Percentiles rank a stretch among this genome's conserved stretches.
These are phyloP conservation scores for Apostichopus leukothele DNA, from an alignment of 53 echinoderm and acorn worm genomes.

Conservation along the genomic window DNA sequence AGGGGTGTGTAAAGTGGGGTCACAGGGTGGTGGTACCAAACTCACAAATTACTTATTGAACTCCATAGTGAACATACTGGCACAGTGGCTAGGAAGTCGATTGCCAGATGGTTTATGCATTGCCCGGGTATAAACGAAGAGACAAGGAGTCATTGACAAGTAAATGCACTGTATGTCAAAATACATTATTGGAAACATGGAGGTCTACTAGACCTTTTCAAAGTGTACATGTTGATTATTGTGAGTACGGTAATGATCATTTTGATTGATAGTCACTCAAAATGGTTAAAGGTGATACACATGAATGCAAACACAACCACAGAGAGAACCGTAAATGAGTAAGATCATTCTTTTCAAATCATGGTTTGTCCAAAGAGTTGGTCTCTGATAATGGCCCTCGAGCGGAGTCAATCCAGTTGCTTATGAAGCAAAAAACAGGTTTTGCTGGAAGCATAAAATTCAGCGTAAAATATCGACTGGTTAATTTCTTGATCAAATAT, in stretches of 20 bases:
- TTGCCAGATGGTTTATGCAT: slow-evolving; percentile 51
- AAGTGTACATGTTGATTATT: slow-evolving; percentile 20
- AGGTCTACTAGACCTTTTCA: slow-evolving; percentile 45
- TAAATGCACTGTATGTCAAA: slow-evolving; percentile 28
- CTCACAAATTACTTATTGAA: slow-evolving; percentile 10
- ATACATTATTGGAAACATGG: slow-evolving; percentile 52
- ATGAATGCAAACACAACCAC: slow-evolving; percentile 39
- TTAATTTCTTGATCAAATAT: slow-evolving; percentile 45
- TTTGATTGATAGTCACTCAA: slow-evolving; percentile 41
- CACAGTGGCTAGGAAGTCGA: slow-evolving; percentile 46
- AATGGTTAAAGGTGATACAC: slow-evolving; percentile 48
- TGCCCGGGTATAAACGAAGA: slow-evolving; percentile 55
- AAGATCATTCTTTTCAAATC: slow-evolving; percentile 51
- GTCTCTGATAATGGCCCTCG: slow-evolving; percentile 67
- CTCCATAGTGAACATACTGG: slow-evolving; percentile 54
- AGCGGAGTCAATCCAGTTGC: slow-evolving; percentile 50
- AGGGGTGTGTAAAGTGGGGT: slow-evolving; percentile 51
- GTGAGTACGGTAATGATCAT: slow-evolving; percentile 45
- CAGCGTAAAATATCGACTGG: slow-evolving; percentile 28
- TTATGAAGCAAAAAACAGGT: slow-evolving; percentile 50
- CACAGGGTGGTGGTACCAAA: slow-evolving; percentile 25
- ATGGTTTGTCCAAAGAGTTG: slow-evolving; percentile 66
- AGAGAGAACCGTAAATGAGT: slow-evolving; percentile 35
- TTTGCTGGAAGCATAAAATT: slow-evolving; percentile 19
- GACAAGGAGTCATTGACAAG: slow-evolving; percentile 37